Base-by-base conservation (phyloP, 2,113 vertebrate species). In the Ia io region DNA sequence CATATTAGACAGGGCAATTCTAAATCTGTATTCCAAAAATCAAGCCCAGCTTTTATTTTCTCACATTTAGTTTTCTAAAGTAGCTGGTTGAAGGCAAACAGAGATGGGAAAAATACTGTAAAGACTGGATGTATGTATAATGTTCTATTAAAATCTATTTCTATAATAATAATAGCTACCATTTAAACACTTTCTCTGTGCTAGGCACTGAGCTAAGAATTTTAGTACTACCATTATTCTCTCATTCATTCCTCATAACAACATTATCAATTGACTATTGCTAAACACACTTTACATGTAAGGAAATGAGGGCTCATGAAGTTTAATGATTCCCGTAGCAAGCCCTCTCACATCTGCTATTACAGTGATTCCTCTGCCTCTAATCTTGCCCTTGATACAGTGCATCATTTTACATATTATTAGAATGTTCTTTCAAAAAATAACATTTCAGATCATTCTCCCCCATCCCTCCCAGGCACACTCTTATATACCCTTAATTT, bases 51-150 rank as follows among this genome's bases (percentile, higher is more conserved):
- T 90, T 95, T 59, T 51, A 18, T 32, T 42, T 88, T 85, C 17
- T 84, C 53, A 74, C 56, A 65, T 92, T 80, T 59, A 30, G 17
- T 51, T 95, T 94, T 70, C 11, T 71, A 37, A 96, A 90, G 32
- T 18, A 84, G 67, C 47, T 88, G 44, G 32, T 13, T 65, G 40
- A 92, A 84, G 37, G 56, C 3, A 82, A 69, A n/a, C 9, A 84
- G 9, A 7, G 17, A 91, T 56, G 14, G 40, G 11, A 76, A 65
- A 92, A 74, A 53, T 6, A 9, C 9, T 49, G 3, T 69, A 25
- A 93, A 88, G 67, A 94, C 6, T 47, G 6, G 30, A 56, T 30
- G 0, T 16, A n/a, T 22, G 7, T n/a, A 88, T 47, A 56, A 37
- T 25, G 40, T 47, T 44, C 18, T 78, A 61, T 22, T 37, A 91